A percentile compares a stretch with the other conserved stretches of the same genome.
Evolutionary conservation across 2,797 vertebrate genomes (phyloP).

Genomic region (Antrozous pallidus): DNA sequence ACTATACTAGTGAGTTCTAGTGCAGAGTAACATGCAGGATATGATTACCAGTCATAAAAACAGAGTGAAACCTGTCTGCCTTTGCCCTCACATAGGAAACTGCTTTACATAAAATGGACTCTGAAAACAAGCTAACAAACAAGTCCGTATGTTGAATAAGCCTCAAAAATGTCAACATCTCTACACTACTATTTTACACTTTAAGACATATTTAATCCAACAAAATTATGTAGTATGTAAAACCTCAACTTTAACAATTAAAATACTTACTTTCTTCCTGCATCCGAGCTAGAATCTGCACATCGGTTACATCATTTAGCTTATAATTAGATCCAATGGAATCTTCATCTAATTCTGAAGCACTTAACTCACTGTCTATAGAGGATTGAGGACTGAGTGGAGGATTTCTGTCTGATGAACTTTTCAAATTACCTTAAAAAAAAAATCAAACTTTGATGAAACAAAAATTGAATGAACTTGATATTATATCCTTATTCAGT

Average conservation of each 20-base stretch:
- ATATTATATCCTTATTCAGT: background rate
- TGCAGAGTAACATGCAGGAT: background rate
- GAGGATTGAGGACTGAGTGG: conserved; percentile 96
- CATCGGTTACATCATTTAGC: conserved; percentile 97
- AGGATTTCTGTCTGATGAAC: conserved; percentile 90
- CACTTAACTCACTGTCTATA: conserved; percentile 98
- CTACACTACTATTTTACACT: background rate
- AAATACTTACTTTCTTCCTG: conserved; percentile 97
- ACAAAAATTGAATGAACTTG: conserved; percentile 36
- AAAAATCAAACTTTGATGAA: conserved; percentile 34
- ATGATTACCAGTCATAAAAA: background rate
- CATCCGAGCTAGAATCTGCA: conserved; percentile 98
- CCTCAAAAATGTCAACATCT: background rate
- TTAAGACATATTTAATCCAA: conserved; percentile 25
- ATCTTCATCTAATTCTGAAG: conserved; percentile 99
- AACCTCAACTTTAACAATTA: conserved; percentile 1
- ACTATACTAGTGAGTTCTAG: background rate
- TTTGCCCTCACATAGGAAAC: background rate
- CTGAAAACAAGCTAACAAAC: conserved; percentile 15
- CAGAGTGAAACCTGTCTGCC: background rate
- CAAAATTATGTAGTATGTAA: conserved; percentile 16
- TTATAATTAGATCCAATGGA: conserved; percentile 98
- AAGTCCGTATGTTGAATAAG: background rate
- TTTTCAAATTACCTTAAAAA: conserved; percentile 88
- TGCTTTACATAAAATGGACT: background rate